Percentiles rank a stretch among this genome's conserved stretches.
Evolutionary conservation across 2,888 invertebrate species (phyloP).

Genomic region (Eupeodes latifasciatus): DNA sequence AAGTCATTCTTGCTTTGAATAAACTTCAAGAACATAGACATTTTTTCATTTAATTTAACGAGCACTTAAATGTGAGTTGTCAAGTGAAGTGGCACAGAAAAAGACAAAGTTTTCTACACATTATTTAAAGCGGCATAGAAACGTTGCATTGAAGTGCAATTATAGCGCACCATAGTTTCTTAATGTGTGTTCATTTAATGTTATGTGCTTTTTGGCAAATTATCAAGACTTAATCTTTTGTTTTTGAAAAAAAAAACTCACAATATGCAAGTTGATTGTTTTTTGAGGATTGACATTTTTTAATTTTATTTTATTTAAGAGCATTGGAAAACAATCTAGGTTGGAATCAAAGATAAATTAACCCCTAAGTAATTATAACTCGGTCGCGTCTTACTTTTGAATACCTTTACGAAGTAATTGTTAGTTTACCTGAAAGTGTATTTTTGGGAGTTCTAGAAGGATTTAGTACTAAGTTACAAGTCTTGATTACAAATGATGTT

Average conservation of each 20-base stretch:
- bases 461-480: too few species aligned
- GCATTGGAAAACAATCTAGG: background rate
- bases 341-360: background rate
- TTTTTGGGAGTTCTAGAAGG: too few species aligned
- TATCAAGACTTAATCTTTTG: constrained; percentile 47
- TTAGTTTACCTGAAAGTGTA: too few species aligned
- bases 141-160: constrained; percentile 36
- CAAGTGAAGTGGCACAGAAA: constrained; percentile 1
- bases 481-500: too few species aligned
- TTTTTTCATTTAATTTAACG: constrained; percentile 20
- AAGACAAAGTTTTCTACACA: constrained; percentile 8
- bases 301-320: background rate
- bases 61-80: background rate
- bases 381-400: too few species aligned
- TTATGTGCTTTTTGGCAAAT: constrained; percentile 37
- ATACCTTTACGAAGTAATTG: too few species aligned
- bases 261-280: background rate
- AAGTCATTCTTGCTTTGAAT: constrained; percentile 35
- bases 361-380: too few species aligned
- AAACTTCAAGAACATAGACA: background rate
- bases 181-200: background rate
- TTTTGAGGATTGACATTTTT: constrained; percentile 8
- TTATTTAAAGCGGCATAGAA: constrained; percentile 29
- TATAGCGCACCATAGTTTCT: constrained; percentile 23
- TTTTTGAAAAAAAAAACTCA: constrained; percentile 45